These are phyloP conservation scores for Notiomystis cincta DNA, from an alignment of 2,113 vertebrate species.

Conservation along the genomic window DNA sequence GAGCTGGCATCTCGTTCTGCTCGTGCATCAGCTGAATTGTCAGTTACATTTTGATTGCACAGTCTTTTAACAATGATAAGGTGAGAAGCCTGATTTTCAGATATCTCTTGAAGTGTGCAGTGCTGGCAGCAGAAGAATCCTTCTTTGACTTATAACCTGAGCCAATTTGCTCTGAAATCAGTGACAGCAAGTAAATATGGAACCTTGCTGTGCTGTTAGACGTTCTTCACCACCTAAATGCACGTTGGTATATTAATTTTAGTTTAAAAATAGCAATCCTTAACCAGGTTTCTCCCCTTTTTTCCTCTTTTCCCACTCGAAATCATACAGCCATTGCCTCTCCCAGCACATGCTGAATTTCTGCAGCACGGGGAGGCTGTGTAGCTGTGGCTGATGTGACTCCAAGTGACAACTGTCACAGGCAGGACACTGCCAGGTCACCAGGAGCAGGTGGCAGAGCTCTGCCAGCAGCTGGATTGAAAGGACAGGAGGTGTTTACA, in stretches of 20 bases:
- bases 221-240: slow-evolving; percentile 19
- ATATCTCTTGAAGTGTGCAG: slow-evolving; percentile 33
- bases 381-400: background rate
- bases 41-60: slow-evolving; percentile 53
- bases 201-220: slow-evolving; percentile 37
- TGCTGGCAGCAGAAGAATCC: slow-evolving; percentile 66
- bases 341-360: background rate
- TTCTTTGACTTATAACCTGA: slow-evolving; percentile 61
- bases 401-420: background rate
- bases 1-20: slow-evolving; percentile 55
- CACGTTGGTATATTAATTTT: background rate
- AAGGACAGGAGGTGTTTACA: background rate
- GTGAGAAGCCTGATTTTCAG: slow-evolving; percentile 62
- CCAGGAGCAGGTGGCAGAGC: background rate
- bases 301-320: background rate
- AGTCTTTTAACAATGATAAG: slow-evolving; percentile 61
- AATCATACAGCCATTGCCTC: background rate
- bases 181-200: slow-evolving; percentile 57
- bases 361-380: background rate
- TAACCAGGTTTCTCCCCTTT: background rate
- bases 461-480: background rate
- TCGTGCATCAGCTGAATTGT: slow-evolving; percentile 58
- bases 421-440: background rate
- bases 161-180: slow-evolving; percentile 50
- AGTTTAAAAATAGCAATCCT: background rate